These are phyloP conservation scores for Therioaphis trifolii DNA, from an alignment of 2,888 invertebrate species.

Conservation along the genomic window DNA sequence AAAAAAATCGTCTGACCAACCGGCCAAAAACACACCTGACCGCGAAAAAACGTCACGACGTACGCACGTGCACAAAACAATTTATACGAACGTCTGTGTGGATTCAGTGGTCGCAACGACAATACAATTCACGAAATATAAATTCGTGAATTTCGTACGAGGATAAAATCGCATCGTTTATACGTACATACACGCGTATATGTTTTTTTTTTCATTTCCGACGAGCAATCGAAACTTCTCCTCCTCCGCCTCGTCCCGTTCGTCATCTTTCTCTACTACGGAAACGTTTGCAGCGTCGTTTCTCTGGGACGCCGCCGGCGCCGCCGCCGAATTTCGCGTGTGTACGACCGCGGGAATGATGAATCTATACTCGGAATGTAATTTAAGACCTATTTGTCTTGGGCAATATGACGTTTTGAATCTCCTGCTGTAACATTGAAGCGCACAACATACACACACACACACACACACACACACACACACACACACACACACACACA, in stretches of 20 bases:
- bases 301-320: background rate
- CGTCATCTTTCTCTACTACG: no score
- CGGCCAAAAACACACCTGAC: no score
- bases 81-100: no score
- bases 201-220: background rate
- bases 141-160: no score
- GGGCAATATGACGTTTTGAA: constrained; percentile 57
- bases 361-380: constrained; percentile 50
- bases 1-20: no score
- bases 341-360: constrained; percentile 35
- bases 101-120: no score
- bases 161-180: no score
- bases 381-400: constrained; percentile 60
- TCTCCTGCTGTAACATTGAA: background rate
- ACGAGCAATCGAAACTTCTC: background rate
- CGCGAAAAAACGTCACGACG: no score
- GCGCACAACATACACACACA: background rate
- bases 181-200: background rate
- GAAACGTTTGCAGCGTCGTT: no score
- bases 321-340: constrained; percentile 14
- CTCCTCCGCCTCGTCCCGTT: no score
- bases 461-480: background rate
- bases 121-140: no score
- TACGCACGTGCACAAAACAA: no score
- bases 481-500: background rate